A percentile compares a stretch with the other conserved stretches of the same genome.
Conservation (phyloP, 2,797 vertebrate species). For the Arnoldichthys spilopterus region DNA sequence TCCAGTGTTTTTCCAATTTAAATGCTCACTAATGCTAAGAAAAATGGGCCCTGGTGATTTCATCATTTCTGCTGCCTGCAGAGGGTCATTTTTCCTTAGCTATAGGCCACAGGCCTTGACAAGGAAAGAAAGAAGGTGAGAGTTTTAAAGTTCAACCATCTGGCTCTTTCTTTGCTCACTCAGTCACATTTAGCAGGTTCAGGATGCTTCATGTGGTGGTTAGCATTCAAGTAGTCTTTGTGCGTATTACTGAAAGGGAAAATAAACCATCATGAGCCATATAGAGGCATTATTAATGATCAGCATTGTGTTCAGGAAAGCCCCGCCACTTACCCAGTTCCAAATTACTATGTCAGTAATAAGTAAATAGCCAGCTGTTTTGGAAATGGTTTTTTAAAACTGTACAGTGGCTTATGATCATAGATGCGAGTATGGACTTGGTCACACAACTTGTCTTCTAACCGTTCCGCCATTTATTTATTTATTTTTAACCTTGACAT, state of each 20-base stretch:
- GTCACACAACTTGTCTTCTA: too few species aligned
- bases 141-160: background rate
- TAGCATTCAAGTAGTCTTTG: background rate
- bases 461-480: too few species aligned
- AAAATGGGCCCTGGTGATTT: slow-evolving; percentile 30
- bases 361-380: background rate
- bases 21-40: slow-evolving; percentile 29
- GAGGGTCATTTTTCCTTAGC: slow-evolving; percentile 25
- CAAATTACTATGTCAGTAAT: background rate
- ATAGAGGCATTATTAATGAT: background rate
- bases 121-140: background rate
- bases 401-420: too few species aligned
- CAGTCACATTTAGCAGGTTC: background rate
- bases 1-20: slow-evolving; percentile 44
- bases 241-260: background rate
- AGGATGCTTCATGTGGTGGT: background rate
- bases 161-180: background rate
- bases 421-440: too few species aligned
- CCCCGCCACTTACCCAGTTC: too few species aligned
- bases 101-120: background rate
- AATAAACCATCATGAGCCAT: background rate
- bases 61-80: background rate
- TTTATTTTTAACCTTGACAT: too few species aligned
- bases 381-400: too few species aligned
- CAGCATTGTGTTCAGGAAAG: too few species aligned